Percentiles rank a stretch among this genome's conserved stretches.
phyloP scores from a whole-genome alignment of 2,888 invertebrate species.

The Fissipunctia ypsillon region DNA sequence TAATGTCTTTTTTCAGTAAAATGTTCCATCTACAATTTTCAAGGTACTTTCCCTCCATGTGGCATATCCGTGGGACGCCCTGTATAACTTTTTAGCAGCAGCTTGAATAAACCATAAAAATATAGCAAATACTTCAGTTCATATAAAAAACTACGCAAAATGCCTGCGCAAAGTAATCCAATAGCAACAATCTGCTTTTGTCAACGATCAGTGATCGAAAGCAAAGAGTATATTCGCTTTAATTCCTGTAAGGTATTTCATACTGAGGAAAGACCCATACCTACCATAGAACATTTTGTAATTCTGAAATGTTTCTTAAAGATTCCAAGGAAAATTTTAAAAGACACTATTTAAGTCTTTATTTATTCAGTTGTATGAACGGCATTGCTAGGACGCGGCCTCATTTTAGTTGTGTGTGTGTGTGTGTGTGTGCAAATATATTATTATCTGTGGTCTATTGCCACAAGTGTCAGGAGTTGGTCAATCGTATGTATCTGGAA shows the following conservation, averaged over 20 bases:
- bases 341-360: conserved; percentile 18
- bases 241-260: not conserved
- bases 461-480: conserved; percentile 58
- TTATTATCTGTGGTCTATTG: conserved; percentile 45
- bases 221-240: not conserved
- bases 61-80: no score
- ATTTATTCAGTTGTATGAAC: conserved; percentile 71
- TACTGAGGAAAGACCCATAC: not conserved
- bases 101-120: not conserved
- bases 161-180: not conserved
- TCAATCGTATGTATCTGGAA: conserved; percentile 56
- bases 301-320: not conserved
- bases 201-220: not conserved
- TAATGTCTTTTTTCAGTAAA: no score
- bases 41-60: no score
- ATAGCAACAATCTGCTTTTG: not conserved
- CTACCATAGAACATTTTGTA: not conserved
- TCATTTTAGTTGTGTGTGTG: conserved; percentile 58
- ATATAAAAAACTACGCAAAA: not conserved
- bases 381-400: conserved; percentile 75
- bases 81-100: not conserved
- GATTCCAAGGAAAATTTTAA: not conserved
- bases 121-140: not conserved
- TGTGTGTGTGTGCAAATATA: conserved; percentile 32
- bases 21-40: no score